Conservation (phyloP, 1,140 invertebrate species). For the Physella acuta region DNA sequence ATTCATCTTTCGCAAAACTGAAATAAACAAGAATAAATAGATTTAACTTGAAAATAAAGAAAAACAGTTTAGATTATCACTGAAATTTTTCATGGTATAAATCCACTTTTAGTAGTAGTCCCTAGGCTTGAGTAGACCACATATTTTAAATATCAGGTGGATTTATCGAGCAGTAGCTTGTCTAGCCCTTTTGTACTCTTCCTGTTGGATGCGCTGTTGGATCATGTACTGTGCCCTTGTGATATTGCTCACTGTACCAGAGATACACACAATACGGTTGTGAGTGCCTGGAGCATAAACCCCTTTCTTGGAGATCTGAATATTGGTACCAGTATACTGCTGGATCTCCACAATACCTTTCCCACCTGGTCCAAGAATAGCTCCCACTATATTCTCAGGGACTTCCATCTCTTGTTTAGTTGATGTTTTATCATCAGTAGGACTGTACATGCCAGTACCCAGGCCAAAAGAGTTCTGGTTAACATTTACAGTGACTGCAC, state of each 20-base stretch:
- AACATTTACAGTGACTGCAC: slow-evolving; percentile 36
- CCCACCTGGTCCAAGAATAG: slow-evolving; percentile 92
- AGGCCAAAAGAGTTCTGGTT: slow-evolving; percentile 80
- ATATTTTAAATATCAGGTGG: neutral
- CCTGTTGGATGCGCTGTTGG: slow-evolving; percentile 91
- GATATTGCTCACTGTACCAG: slow-evolving; percentile 83
- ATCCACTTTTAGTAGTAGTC: slow-evolving; percentile 1
- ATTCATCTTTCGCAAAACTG: neutral
- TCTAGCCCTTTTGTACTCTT: slow-evolving; percentile 85
- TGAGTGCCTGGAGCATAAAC: slow-evolving; percentile 93
- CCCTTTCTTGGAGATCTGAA: slow-evolving; percentile 98
- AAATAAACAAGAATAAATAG: neutral
- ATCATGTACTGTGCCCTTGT: slow-evolving; percentile 89
- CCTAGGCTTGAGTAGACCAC: too few species aligned
- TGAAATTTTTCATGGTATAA: slow-evolving; percentile 12
- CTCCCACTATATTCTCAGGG: slow-evolving; percentile 88
- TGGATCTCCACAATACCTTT: slow-evolving; percentile 95
- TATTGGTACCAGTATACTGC: slow-evolving; percentile 91
- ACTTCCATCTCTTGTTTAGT: slow-evolving; percentile 89
- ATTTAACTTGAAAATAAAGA: slow-evolving; percentile 5
- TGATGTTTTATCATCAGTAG: slow-evolving; percentile 52
- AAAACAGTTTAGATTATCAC: slow-evolving; percentile 11
- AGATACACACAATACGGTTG: slow-evolving; percentile 95
- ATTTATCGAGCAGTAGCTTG: slow-evolving; percentile 52
- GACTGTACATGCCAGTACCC: slow-evolving; percentile 66